These are phyloP conservation scores for Anthophora plumipes DNA, from an alignment of 2,888 invertebrate genomes.

Conservation along the genomic window DNA sequence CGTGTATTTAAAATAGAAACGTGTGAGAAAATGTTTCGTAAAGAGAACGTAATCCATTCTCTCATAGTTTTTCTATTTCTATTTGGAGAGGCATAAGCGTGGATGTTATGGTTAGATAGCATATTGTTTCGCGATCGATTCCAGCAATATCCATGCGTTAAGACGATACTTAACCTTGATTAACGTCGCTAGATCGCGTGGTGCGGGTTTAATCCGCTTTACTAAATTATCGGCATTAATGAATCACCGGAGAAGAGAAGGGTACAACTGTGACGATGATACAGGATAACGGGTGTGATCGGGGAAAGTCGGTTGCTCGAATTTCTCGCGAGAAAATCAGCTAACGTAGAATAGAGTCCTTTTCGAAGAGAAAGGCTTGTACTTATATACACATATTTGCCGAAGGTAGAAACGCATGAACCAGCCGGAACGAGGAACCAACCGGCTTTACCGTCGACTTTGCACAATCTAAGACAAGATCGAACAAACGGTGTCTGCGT, in stretches of 20 bases:
- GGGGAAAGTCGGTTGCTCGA: background rate
- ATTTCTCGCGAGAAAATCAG: conserved; percentile 1
- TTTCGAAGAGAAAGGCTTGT: no score
- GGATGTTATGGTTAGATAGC: background rate
- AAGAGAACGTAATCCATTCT: no score
- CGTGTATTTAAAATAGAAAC: no score
- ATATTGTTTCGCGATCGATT: background rate
- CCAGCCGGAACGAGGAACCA: conserved; percentile 20
- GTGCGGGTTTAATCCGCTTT: conserved; percentile 58
- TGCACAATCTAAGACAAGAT: conserved; percentile 67
- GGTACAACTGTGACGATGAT: background rate
- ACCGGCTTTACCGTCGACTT: conserved; percentile 61
- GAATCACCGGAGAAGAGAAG: conserved; percentile 42
- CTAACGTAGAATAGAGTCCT: no score
- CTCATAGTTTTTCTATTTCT: conserved; percentile 5
- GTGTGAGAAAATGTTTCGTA: no score
- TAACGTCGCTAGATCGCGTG: conserved; percentile 28
- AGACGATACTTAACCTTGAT: conserved; percentile 51
- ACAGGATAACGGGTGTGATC: conserved; percentile 4
- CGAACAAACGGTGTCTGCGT: conserved; percentile 58
- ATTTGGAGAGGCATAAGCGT: background rate
- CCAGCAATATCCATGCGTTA: background rate
- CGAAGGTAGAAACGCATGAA: conserved; percentile 59
- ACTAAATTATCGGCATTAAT: conserved; percentile 66
- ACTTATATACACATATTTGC: conserved; percentile 49